These are phyloP conservation scores for Beris morrisii DNA, from an alignment of 2,888 invertebrate genomes.

Conservation along the genomic window DNA sequence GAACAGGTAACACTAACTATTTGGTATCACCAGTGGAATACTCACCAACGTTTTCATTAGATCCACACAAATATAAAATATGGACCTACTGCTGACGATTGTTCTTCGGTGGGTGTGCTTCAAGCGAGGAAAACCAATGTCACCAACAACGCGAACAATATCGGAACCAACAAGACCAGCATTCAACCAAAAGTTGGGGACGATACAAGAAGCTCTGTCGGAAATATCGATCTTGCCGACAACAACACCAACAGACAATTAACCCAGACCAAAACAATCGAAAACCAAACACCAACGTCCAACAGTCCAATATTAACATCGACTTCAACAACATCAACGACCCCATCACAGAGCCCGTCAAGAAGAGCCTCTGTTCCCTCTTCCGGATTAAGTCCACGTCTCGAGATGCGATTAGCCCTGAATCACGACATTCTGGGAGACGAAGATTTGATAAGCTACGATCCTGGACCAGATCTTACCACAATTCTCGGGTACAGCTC, in stretches of 20 bases:
- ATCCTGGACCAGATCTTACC: conserved; percentile 58
- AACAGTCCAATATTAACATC: conserved; percentile 47
- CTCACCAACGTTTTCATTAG: conserved; percentile 1
- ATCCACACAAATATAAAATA: conserved; percentile 45
- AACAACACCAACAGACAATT: conserved; percentile 41
- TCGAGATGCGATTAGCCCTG: conserved; percentile 68
- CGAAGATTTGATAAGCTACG: conserved; percentile 58
- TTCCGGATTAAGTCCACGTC: conserved; percentile 63
- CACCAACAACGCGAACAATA: conserved; percentile 30
- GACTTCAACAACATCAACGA: conserved; percentile 51
- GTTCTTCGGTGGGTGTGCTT: conserved; percentile 54
- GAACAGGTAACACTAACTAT: conserved; percentile 9
- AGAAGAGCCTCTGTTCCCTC: conserved; percentile 45
- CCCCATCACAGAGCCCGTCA: conserved; percentile 33
- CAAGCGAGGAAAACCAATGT: neutral
- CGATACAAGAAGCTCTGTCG: conserved; percentile 20
- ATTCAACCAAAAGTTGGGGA: conserved; percentile 38
- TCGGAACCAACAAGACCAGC: conserved; percentile 10
- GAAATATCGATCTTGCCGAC: conserved; percentile 23
- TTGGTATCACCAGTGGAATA: neutral
- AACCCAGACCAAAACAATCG: conserved; percentile 42
- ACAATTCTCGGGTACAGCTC: conserved; percentile 53
- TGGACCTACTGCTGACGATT: conserved; percentile 58
- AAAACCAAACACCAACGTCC: conserved; percentile 45
- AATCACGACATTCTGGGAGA: conserved; percentile 61